Base-by-base conservation (phyloP, 2,797 vertebrate species). In the Rhynchotus rufescens region DNA sequence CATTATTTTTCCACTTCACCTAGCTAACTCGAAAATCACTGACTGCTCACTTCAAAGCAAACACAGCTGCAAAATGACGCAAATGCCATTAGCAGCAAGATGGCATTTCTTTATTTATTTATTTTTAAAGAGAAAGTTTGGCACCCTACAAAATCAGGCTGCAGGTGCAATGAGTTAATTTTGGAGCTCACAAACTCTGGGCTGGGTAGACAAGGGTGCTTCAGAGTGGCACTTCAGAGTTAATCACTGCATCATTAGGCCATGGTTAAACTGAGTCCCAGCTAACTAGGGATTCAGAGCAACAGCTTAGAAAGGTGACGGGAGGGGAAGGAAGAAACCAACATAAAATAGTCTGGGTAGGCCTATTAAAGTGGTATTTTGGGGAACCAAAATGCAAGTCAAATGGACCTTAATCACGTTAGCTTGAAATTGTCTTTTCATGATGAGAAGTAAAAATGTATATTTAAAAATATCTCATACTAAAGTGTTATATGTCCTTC, bases 1-100 rank as follows among this genome's bases (percentile, higher is more conserved):
- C 96, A 96, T 98, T 97, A 96, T 98, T 97, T 98, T 98, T 97
- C 97, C 97, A 97, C 91, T 97, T 96, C 92, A 96, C 95, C 96
- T 96, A 91, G 73, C 94, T 96, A 97, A 97, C 90, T 96, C 20
- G 78, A 95, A 95, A 97, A 97, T 96, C 92, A 95, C 88, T 77
- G 97, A 92, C 96, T 97, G 88, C 80, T 92, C 44, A 10, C 66
- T 94, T 94, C 92, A 95, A 93, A 94, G 90, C 47, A 86, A 96
- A 93, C 93, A 95, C 97, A 98, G 97, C 97, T 98, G 97, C 97
- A 94, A 87, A 95, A 84, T 96, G 96, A 96, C 6, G 9, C 73
- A 91, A 90, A 84, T 86, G 73, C 95, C 93, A 83, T 95, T 86
- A 92, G 40, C 10, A 6, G 94, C 86, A 96, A 92, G 85, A 97